Conservation (phyloP, 2,797 vertebrate genomes). For the Channa striata region DNA sequence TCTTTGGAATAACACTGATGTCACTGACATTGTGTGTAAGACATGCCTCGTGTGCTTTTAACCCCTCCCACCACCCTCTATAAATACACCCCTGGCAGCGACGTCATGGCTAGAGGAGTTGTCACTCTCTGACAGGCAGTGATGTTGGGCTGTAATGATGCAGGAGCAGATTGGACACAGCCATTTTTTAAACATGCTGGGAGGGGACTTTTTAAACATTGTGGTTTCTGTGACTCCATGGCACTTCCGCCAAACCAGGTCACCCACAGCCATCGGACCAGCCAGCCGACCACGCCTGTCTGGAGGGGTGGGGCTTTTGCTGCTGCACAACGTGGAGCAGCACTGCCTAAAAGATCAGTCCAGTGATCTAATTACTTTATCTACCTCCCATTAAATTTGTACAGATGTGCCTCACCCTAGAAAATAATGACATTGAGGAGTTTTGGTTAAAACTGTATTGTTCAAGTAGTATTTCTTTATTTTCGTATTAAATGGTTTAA, state of each 20-base stretch:
- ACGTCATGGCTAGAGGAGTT: conserved; percentile 52
- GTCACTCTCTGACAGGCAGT: conserved; percentile 10
- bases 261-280: conserved; percentile 19
- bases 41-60: conserved; percentile 29
- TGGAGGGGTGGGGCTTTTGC: conserved; percentile 24
- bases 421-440: not conserved
- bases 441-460: conserved; percentile 8
- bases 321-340: not conserved
- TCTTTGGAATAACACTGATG: conserved; percentile 70
- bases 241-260: conserved; percentile 50
- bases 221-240: conserved; percentile 57
- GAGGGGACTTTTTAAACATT: conserved; percentile 51
- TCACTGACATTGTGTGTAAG: conserved; percentile 54
- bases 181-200: conserved; percentile 26
- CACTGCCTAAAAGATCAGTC: conserved; percentile 1
- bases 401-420: not conserved
- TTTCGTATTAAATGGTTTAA: conserved; percentile 6
- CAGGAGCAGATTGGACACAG: conserved; percentile 23
- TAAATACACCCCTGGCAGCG: conserved; percentile 58
- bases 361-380: not conserved
- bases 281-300: conserved; percentile 63
- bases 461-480: conserved; percentile 8
- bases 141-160: conserved; percentile 17
- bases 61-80: conserved; percentile 52
- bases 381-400: not conserved